A percentile compares a stretch with the other conserved stretches of the same genome.
These are phyloP conservation scores for Hippocampus mohnikei DNA, from an alignment of 2,113 vertebrate species.

Conservation along the genomic window DNA sequence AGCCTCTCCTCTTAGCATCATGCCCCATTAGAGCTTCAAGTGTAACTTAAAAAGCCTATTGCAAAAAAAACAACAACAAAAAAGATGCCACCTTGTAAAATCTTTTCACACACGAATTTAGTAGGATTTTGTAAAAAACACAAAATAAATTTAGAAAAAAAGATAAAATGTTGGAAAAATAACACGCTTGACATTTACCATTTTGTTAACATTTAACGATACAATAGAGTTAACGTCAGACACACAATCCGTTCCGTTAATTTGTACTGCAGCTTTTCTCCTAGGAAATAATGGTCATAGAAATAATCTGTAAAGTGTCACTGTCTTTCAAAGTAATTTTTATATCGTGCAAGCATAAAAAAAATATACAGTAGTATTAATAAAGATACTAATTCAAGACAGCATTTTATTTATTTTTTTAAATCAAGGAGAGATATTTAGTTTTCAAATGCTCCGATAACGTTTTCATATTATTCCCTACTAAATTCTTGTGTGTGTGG, in stretches of 20 bases:
- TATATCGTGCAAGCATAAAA: neutral
- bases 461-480: slow-evolving; percentile 4
- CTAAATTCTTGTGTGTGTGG: slow-evolving; percentile 10
- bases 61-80: slow-evolving; percentile 25
- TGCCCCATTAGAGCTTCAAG: slow-evolving; percentile 84
- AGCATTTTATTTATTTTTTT: neutral
- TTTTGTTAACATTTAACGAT: neutral
- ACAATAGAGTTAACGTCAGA: neutral
- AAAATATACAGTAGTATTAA: too few species aligned
- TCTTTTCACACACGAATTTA: neutral
- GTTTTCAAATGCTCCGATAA: neutral
- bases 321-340: neutral
- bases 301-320: neutral
- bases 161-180: neutral
- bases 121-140: neutral
- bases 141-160: neutral
- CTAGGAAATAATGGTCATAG: neutral
- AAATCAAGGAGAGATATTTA: neutral
- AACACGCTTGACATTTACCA: neutral
- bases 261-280: neutral
- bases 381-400: too few species aligned
- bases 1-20: slow-evolving; percentile 83
- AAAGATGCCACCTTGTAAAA: slow-evolving; percentile 5
- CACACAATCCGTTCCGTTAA: neutral
- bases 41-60: slow-evolving; percentile 66